phyloP scores from a whole-genome alignment of 2,113 vertebrate genomes.

The Sclerurus mexicanus region DNA sequence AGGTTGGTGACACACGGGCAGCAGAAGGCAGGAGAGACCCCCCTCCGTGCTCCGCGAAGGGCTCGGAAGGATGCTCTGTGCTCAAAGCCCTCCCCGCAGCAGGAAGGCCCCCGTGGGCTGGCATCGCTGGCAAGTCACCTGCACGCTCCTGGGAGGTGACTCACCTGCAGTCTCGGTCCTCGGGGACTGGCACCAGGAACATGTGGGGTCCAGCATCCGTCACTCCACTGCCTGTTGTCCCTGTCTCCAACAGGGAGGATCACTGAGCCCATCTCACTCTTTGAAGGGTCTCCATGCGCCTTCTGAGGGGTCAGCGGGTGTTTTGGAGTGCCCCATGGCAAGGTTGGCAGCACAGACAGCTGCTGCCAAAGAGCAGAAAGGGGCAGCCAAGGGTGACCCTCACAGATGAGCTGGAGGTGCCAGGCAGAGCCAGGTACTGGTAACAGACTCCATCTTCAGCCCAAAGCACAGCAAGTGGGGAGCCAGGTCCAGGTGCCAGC shows the following conservation, averaged over 20 bases:
- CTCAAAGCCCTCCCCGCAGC: background rate
- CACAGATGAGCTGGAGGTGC: background rate
- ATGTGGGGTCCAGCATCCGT: background rate
- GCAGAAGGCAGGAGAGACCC: conserved; percentile 58
- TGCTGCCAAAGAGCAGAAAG: background rate
- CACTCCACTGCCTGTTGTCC: conserved; percentile 9
- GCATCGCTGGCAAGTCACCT: accelerated
- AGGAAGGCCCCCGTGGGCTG: accelerated
- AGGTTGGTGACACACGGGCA: background rate
- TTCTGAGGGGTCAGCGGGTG: background rate
- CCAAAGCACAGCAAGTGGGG: background rate
- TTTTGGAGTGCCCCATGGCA: background rate
- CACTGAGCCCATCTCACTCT: accelerated
- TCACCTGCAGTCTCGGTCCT: background rate
- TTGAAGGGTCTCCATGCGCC: background rate
- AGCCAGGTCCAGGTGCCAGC: background rate
- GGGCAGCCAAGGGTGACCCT: background rate
- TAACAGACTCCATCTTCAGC: background rate
- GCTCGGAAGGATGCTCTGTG: accelerated
- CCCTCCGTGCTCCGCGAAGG: conserved; percentile 21
- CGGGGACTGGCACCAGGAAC: accelerated
- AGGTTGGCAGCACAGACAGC: background rate
- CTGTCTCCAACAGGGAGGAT: background rate
- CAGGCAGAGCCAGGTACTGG: background rate
- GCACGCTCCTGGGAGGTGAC: accelerated